These are phyloP conservation scores for Lagocephalus sceleratus DNA, from an alignment of 2,797 vertebrate species.

Conservation along the genomic window DNA sequence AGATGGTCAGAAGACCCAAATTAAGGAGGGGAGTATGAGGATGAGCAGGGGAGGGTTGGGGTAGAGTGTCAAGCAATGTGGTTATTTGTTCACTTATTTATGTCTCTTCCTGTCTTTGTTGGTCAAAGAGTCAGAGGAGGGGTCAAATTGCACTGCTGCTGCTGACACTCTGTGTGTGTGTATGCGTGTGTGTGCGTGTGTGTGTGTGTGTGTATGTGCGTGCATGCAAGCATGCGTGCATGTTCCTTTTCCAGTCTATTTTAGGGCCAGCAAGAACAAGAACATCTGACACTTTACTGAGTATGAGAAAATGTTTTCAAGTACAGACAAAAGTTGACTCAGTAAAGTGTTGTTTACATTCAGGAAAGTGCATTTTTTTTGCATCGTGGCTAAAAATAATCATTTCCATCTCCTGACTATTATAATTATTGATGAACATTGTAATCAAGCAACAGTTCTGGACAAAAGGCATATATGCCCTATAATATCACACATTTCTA, in stretches of 20 bases:
- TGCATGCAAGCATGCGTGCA: constrained; percentile 2
- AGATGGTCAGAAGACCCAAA: constrained; percentile 7
- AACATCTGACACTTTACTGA: constrained; percentile 3
- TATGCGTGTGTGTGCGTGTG: constrained; percentile 12
- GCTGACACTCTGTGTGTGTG: constrained; percentile 1
- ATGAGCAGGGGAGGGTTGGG: neutral
- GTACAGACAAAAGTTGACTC: no score
- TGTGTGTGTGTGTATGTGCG: constrained; percentile 7
- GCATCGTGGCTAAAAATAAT: neutral
- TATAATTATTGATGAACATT: neutral
- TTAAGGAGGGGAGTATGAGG: neutral
- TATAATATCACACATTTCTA: no score
- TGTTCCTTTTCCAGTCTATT: constrained; percentile 21
- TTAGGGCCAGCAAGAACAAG: constrained; percentile 11
- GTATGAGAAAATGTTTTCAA: no score
- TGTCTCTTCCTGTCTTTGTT: constrained; percentile 79
- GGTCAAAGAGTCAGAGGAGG: constrained; percentile 12
- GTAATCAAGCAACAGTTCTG: no score
- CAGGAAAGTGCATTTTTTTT: neutral
- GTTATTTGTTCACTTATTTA: constrained; percentile 75
- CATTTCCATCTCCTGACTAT: neutral
- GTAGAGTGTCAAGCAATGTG: constrained; percentile 30
- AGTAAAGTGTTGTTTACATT: no score
- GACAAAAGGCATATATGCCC: no score
- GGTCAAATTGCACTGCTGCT: constrained; percentile 44